phyloP scores from a whole-genome alignment of 53 echinoderm and acorn worm genomes.

The Actinopyga echinites region DNA sequence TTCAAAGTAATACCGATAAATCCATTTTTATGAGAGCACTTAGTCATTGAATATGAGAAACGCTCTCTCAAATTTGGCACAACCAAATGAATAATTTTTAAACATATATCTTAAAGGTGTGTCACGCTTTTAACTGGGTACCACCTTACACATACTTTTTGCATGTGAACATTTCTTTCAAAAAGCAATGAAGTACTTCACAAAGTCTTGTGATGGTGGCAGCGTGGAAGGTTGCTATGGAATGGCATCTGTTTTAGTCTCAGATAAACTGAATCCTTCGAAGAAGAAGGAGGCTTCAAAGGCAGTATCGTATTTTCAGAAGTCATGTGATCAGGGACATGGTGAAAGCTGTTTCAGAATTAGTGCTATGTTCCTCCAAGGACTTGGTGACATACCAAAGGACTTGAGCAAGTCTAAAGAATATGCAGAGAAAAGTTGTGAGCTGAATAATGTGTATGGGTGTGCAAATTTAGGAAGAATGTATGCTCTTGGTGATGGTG shows the following conservation, averaged over 20 bases:
- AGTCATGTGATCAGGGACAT: conserved; percentile 74
- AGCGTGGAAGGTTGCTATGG: conserved; percentile 76
- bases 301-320: conserved; percentile 52
- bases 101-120: too few relatives aligned
- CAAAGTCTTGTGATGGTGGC: conserved; percentile 72
- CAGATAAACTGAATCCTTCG: conserved; percentile 31
- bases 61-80: too few relatives aligned
- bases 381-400: conserved; percentile 55
- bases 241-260: conserved; percentile 59
- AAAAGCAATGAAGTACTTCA: conserved; percentile 85
- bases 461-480: conserved; percentile 90
- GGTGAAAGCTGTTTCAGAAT: conserved; percentile 80
- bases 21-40: too few relatives aligned
- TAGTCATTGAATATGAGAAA: too few relatives aligned
- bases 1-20: too few relatives aligned
- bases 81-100: too few relatives aligned
- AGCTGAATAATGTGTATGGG: conserved; percentile 80
- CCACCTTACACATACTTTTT: too few relatives aligned
- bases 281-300: conserved; percentile 21
- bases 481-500: conserved; percentile 83
- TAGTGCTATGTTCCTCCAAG: conserved; percentile 77
- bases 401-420: conserved; percentile 68
- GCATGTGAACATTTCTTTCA: too few relatives aligned
- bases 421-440: conserved; percentile 70
- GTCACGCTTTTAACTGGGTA: too few relatives aligned